Evolutionary conservation across 2,113 vertebrate species (phyloP), one percentile per base, ranked within the genome.

Genomic region (Bucco capensis): DNA sequence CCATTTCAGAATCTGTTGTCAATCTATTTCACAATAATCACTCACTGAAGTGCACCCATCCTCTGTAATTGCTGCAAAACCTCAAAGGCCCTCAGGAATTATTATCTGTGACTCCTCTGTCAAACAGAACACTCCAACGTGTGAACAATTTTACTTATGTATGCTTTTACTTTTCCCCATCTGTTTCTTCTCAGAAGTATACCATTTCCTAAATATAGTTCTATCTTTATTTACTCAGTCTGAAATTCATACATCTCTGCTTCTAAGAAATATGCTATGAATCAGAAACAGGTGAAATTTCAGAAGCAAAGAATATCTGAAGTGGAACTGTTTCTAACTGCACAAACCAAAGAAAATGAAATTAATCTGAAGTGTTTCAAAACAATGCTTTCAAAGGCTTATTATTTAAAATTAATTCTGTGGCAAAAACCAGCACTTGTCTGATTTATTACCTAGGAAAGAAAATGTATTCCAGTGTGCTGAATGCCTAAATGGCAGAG

Each of bases 201-300:
- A 42, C 24, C 1, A n/a, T 71, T 86, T 86, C 76, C 90, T 90
- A 83, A 83, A 80, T 50, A 77, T 0, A 42, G 57, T 92, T 56
- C 58, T 58, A 47, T 30, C 67, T 79, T 69, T 78, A 73, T 71
- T 88, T 86, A 74, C 50, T 79, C 23, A 37, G 42, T 49, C 50
- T 84, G 62, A 89, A 96, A 88, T 54, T 82, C 31, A 90, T 47
- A 44, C 7, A 42, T 84, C 58, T 81, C 66, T 84, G 53, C 62
- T 93, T 82, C 77, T 92, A 82, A 65, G 37, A 84, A 75, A 90
- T 89, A 90, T 10, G 30, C 7, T 58, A 89, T 4, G 73, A 88
- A 86, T 75, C 90, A 93, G 61, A 93, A 93, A 92, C 54, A 94
- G 80, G 83, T 89, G 66, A 94, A 88, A 88, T 89, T 79, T 92